phyloP scores from a whole-genome alignment of 1,140 invertebrate species.

The Coenobita brevimanus region DNA sequence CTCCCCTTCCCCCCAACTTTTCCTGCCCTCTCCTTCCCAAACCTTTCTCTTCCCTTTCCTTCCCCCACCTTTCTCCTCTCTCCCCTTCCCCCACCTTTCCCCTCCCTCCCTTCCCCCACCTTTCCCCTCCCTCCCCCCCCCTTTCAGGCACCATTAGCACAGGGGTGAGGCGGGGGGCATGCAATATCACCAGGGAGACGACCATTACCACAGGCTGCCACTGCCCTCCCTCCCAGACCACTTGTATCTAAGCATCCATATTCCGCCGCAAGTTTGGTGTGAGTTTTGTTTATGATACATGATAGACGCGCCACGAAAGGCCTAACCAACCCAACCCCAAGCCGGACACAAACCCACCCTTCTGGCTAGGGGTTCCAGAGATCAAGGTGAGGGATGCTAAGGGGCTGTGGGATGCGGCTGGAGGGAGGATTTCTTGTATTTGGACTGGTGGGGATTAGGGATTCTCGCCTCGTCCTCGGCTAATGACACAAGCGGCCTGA shows the following conservation, averaged over 20 bases:
- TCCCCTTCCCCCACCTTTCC: no score
- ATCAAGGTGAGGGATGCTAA: background rate
- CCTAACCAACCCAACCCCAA: background rate
- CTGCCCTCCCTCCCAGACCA: background rate
- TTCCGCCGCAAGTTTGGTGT: background rate
- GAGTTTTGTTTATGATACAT: slow-evolving; percentile 27
- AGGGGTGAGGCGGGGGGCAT: background rate
- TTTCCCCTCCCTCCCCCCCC: no score
- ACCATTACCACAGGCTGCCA: background rate
- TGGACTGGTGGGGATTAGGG: background rate
- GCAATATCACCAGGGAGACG: background rate
- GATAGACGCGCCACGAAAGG: background rate
- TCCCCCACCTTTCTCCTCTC: no score
- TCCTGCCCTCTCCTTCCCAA: no score
- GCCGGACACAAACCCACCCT: background rate
- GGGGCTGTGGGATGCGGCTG: background rate
- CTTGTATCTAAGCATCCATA: slow-evolving; percentile 29
- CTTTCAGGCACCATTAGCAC: background rate
- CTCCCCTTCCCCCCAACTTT: no score
- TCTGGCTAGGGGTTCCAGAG: background rate
- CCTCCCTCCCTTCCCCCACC: no score
- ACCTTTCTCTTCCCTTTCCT: no score
- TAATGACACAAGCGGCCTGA: background rate
- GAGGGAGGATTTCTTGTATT: background rate
- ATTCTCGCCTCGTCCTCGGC: slow-evolving; percentile 12